Conservation (phyloP, 2,888 invertebrate species). For the Tetranychus truncatus region DNA sequence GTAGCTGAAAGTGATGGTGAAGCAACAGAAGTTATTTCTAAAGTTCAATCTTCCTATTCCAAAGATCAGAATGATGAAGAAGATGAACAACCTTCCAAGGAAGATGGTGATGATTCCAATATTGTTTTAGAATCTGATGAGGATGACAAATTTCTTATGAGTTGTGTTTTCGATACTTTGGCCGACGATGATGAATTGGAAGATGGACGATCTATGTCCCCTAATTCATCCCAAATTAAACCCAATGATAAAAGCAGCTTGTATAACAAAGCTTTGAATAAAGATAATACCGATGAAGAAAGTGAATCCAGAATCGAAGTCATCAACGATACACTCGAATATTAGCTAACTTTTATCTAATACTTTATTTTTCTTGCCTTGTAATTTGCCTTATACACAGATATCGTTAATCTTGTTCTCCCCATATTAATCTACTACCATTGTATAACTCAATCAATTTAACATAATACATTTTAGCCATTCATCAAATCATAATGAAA, state of each 20-base stretch:
- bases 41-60: not conserved
- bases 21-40: not conserved
- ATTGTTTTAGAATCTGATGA: not conserved
- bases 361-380: too few relatives aligned
- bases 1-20: not conserved
- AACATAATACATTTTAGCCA: too few relatives aligned
- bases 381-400: too few relatives aligned
- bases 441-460: too few relatives aligned
- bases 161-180: not conserved
- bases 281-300: too few relatives aligned
- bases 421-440: too few relatives aligned
- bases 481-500: too few relatives aligned
- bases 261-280: too few relatives aligned
- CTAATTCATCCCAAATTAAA: not conserved
- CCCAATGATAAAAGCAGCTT: not conserved
- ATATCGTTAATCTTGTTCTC: too few relatives aligned
- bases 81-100: not conserved
- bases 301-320: too few relatives aligned
- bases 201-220: not conserved
- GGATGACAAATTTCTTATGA: not conserved
- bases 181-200: not conserved
- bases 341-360: too few relatives aligned
- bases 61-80: not conserved
- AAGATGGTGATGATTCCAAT: not conserved
- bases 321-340: too few relatives aligned